These are phyloP conservation scores for Montipora cactus DNA, from an alignment of 64 coral and sea anemone genomes.

Conservation along the genomic window DNA sequence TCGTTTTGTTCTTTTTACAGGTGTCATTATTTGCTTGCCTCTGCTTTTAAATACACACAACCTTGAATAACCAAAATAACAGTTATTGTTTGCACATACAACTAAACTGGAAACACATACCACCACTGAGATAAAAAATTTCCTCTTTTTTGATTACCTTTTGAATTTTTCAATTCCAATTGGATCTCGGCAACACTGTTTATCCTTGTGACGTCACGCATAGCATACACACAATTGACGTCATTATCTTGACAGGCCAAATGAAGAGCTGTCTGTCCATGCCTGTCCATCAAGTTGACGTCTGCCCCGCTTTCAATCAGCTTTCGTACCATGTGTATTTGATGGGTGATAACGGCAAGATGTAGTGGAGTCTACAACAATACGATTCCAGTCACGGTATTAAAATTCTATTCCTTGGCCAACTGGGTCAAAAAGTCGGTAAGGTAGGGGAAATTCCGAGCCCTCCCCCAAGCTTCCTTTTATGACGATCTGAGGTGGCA, in stretches of 20 bases:
- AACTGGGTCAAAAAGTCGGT: too few relatives aligned
- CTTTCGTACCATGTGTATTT: constrained; percentile 59
- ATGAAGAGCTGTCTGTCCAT: constrained; percentile 90
- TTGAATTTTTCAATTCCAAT: constrained; percentile 65
- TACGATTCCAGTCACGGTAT: background rate
- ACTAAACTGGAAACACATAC: background rate
- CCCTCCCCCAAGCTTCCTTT: too few relatives aligned
- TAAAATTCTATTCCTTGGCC: too few relatives aligned
- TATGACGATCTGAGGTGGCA: too few relatives aligned
- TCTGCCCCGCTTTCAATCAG: constrained; percentile 78
- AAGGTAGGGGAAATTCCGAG: too few relatives aligned
- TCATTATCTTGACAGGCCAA: constrained; percentile 82
- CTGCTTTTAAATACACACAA: too few relatives aligned
- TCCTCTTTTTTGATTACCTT: constrained; percentile 48
- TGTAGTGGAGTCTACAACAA: constrained; percentile 89
- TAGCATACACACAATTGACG: constrained; percentile 66
- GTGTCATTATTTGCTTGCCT: too few relatives aligned
- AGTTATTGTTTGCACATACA: background rate
- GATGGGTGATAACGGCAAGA: constrained; percentile 89
- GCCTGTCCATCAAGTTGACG: constrained; percentile 84
- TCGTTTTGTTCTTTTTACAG: too few relatives aligned
- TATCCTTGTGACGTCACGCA: constrained; percentile 44
- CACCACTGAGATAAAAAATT: background rate
- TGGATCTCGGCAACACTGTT: constrained; percentile 15
- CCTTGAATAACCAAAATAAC: too few relatives aligned